A percentile compares a stretch with the other conserved stretches of the same genome.
Evolutionary conservation across 2,888 invertebrate genomes (phyloP).

Genomic region (Harpalus rubripes): DNA sequence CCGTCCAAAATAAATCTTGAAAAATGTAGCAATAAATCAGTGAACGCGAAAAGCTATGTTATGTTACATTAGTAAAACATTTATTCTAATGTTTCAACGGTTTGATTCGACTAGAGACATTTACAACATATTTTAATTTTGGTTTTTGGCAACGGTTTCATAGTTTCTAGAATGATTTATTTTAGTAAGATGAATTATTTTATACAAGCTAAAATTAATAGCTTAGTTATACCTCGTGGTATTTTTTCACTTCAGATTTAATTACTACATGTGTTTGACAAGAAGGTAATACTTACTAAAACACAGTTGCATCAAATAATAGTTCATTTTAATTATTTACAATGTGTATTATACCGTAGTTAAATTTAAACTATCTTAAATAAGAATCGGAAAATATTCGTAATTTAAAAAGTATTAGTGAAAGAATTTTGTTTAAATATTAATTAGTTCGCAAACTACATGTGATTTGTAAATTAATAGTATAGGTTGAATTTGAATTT

Average conservation of each 20-base stretch:
- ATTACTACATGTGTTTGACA: not conserved
- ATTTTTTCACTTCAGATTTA: not conserved
- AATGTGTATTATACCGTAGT: too few relatives aligned
- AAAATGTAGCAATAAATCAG: not conserved
- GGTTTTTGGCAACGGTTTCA: constrained; percentile 28
- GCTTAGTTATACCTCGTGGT: not conserved
- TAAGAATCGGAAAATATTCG: too few relatives aligned
- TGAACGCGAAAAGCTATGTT: not conserved
- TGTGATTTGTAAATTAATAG: too few relatives aligned
- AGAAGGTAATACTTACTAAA: too few relatives aligned
- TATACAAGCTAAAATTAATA: constrained; percentile 7
- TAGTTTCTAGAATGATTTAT: constrained; percentile 17
- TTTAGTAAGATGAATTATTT: constrained; percentile 17
- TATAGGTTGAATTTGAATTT: too few relatives aligned
- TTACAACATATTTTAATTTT: constrained; percentile 24
- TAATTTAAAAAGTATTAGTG: too few relatives aligned
- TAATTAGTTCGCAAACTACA: too few relatives aligned
- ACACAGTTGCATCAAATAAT: too few relatives aligned
- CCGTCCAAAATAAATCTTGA: not conserved
- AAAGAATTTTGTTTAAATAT: too few relatives aligned
- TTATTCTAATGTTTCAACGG: not conserved
- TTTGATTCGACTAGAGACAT: constrained; percentile 10
- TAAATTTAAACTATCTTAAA: too few relatives aligned
- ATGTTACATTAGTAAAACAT: not conserved
- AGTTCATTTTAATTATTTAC: too few relatives aligned